phyloP scores from a whole-genome alignment of 2,888 invertebrate genomes.

The Halictus ligatus region DNA sequence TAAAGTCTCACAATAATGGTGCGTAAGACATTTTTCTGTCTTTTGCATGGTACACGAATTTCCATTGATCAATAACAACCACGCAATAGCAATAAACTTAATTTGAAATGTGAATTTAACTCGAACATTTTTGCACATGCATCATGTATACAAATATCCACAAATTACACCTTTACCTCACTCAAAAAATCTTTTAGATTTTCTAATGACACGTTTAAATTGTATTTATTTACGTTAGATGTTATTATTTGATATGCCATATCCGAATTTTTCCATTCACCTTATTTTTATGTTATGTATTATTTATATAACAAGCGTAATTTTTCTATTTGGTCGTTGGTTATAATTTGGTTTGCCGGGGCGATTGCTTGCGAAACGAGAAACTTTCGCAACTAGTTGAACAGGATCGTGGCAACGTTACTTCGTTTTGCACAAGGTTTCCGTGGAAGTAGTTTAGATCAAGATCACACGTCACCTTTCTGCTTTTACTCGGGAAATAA shows the following conservation, averaged over 20 bases:
- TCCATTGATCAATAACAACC: too few relatives aligned
- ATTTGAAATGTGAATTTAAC: too few relatives aligned
- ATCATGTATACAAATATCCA: too few relatives aligned
- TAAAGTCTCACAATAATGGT: too few relatives aligned
- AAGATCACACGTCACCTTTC: slow-evolving; percentile 54
- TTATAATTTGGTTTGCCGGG: neutral
- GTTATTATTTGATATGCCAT: neutral
- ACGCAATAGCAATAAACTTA: too few relatives aligned
- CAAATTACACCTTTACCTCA: neutral
- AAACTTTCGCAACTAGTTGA: slow-evolving; percentile 27
- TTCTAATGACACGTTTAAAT: neutral
- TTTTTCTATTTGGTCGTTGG: neutral
- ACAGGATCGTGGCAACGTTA: neutral
- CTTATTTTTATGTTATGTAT: neutral
- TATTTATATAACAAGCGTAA: neutral
- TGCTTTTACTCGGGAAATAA: slow-evolving; percentile 65
- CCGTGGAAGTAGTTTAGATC: slow-evolving; percentile 49
- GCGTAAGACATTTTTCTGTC: too few relatives aligned
- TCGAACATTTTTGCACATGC: too few relatives aligned
- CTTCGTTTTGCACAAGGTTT: slow-evolving; percentile 39
- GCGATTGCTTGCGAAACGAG: slow-evolving; percentile 18
- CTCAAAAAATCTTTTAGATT: neutral
- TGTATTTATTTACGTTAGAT: neutral
- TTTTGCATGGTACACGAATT: too few relatives aligned
- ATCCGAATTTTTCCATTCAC: neutral